phyloP scores from a whole-genome alignment of 2,888 invertebrate genomes.

The Acrobasis suavella region DNA sequence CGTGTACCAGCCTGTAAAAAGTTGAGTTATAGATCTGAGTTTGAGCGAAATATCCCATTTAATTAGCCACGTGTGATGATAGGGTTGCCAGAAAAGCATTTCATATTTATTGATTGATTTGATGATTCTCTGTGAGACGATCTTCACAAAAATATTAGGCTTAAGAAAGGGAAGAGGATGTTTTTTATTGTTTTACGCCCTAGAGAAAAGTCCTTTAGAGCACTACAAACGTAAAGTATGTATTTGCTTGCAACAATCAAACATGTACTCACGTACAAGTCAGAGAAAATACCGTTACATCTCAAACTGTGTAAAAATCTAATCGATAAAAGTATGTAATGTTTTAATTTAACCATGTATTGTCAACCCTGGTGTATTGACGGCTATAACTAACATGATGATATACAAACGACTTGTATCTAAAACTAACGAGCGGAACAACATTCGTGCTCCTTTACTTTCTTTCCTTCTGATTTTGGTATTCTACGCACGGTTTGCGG shows the following conservation, averaged over 20 bases:
- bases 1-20: constrained; percentile 22
- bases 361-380: neutral
- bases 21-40: constrained; percentile 18
- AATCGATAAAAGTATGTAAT: too few relatives aligned
- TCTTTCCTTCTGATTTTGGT: neutral
- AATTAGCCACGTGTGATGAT: constrained; percentile 9
- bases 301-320: too few relatives aligned
- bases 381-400: neutral
- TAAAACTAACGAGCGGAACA: neutral
- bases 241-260: too few relatives aligned
- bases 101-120: too few relatives aligned
- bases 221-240: too few relatives aligned
- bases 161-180: too few relatives aligned
- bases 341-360: neutral
- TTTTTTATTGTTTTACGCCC: too few relatives aligned
- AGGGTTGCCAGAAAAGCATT: neutral
- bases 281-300: too few relatives aligned
- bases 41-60: constrained; percentile 16
- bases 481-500: neutral
- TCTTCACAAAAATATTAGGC: too few relatives aligned
- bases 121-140: too few relatives aligned
- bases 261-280: too few relatives aligned
- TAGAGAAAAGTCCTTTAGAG: too few relatives aligned
- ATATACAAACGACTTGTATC: neutral
- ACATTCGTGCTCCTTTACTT: constrained; percentile 1